phyloP scores from a whole-genome alignment of 2,797 vertebrate species.

The Dryobates pubescens region DNA sequence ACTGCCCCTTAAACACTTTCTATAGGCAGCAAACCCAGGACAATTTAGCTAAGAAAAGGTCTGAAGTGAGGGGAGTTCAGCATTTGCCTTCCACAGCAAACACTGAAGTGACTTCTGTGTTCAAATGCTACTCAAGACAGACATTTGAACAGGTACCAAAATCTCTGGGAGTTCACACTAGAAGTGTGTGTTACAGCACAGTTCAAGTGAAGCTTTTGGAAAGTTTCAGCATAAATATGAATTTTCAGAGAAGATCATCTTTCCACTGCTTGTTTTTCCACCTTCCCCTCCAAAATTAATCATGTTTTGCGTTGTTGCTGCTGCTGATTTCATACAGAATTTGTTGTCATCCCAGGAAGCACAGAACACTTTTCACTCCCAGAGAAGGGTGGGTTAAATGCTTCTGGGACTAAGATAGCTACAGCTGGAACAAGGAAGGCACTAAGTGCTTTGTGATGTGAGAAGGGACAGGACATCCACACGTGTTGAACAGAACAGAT shows the following conservation, averaged over 20 bases:
- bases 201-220: background rate
- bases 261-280: background rate
- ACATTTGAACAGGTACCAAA: background rate
- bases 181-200: rapidly evolving
- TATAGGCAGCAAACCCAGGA: background rate
- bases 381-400: background rate
- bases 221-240: background rate
- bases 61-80: background rate
- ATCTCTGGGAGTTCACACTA: background rate
- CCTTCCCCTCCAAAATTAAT: no score
- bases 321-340: background rate
- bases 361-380: background rate
- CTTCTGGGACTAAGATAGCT: background rate
- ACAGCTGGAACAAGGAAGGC: background rate
- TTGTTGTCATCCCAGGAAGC: background rate
- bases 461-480: rapidly evolving
- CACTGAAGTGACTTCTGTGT: background rate
- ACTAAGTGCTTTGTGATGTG: rapidly evolving
- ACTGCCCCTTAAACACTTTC: background rate
- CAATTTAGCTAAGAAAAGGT: background rate
- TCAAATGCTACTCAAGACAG: background rate
- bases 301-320: background rate
- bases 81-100: background rate
- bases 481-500: rapidly evolving
- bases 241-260: background rate